Conservation (phyloP, 1,140 invertebrate genomes). For the Zaprionus gabonicus region DNA sequence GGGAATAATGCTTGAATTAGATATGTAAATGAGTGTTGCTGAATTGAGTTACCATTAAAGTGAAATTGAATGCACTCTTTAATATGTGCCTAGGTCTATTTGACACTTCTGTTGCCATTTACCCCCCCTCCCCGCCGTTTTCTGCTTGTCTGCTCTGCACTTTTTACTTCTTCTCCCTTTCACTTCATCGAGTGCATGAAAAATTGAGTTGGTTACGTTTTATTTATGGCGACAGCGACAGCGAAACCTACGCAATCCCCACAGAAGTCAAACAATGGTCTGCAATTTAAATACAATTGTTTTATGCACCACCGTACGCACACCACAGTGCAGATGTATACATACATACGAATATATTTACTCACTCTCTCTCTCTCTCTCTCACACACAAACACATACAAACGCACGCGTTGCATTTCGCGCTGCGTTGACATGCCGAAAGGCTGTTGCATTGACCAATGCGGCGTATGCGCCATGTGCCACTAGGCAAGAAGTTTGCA, state of each 20-base stretch:
- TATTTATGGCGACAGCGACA: slow-evolving; percentile 65
- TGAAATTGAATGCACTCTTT: neutral
- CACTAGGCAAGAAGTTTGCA: slow-evolving; percentile 36
- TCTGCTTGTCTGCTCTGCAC: neutral
- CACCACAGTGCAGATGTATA: neutral
- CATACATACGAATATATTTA: neutral
- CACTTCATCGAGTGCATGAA: slow-evolving; percentile 25
- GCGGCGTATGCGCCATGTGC: slow-evolving; percentile 71
- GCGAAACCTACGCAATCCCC: slow-evolving; percentile 52
- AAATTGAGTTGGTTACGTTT: slow-evolving; percentile 76
- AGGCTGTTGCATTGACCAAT: slow-evolving; percentile 50
- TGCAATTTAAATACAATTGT: slow-evolving; percentile 81
- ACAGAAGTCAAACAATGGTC: slow-evolving; percentile 76
- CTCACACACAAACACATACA: neutral
- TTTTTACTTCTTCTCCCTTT: neutral
- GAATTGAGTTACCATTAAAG: neutral
- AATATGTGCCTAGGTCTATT: slow-evolving; percentile 1
- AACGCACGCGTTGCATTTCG: slow-evolving; percentile 12
- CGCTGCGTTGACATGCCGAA: slow-evolving; percentile 48
- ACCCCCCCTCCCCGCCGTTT: neutral
- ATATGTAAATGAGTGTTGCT: neutral
- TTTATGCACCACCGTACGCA: slow-evolving; percentile 50
- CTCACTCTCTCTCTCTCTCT: too few species aligned
- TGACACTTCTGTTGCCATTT: neutral
- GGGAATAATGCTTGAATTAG: neutral